These are phyloP conservation scores for Amphipoea lucens DNA, from an alignment of 2,888 invertebrate species.

Conservation along the genomic window DNA sequence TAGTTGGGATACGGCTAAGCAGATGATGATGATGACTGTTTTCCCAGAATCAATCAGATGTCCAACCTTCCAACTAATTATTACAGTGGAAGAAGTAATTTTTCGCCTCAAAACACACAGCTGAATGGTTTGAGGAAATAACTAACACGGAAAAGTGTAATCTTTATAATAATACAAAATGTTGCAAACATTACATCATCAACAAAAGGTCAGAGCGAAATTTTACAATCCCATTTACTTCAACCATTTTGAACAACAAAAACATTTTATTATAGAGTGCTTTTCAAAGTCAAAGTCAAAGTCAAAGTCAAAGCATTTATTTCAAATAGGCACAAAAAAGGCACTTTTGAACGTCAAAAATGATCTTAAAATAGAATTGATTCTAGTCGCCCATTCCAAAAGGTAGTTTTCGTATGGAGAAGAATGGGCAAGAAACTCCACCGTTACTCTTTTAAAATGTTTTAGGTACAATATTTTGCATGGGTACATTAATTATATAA, in stretches of 20 bases:
- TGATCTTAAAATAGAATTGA: too few relatives aligned
- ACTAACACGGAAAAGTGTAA: not conserved
- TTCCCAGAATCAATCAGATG: not conserved
- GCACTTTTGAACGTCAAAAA: too few relatives aligned
- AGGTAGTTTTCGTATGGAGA: too few relatives aligned
- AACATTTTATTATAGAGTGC: constrained; percentile 38
- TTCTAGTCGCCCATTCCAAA: too few relatives aligned
- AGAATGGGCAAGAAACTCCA: too few relatives aligned
- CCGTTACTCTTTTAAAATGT: too few relatives aligned
- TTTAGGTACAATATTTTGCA: too few relatives aligned
- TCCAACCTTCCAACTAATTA: not conserved
- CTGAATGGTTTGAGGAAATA: not conserved
- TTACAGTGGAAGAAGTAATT: not conserved
- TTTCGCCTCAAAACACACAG: not conserved
- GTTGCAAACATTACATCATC: not conserved
- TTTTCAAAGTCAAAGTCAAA: too few relatives aligned
- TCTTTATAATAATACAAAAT: not conserved
- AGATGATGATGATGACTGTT: not conserved
- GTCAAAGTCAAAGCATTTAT: too few relatives aligned
- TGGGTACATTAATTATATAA: too few relatives aligned
- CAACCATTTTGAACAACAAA: constrained; percentile 24
- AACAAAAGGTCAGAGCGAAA: constrained; percentile 1
- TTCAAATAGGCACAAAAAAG: too few relatives aligned
- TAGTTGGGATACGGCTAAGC: too few relatives aligned
- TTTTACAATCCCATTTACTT: constrained; percentile 21